phyloP scores from a whole-genome alignment of 2,113 vertebrate genomes.

The Rousettus leschenaultii region DNA sequence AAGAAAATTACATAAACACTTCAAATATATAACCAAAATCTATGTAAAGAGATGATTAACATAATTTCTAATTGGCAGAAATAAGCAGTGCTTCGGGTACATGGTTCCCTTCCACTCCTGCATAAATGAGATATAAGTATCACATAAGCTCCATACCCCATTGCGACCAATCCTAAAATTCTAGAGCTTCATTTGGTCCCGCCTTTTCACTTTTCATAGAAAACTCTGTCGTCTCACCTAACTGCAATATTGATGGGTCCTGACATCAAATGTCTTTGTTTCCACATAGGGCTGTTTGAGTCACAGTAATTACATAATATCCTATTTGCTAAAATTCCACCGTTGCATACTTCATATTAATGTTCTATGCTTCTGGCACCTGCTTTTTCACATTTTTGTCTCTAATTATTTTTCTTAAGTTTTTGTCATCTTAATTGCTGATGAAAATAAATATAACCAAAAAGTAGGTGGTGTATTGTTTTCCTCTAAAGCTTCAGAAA shows the following conservation, averaged over 20 bases:
- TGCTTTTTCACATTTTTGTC: neutral
- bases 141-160: neutral
- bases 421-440: neutral
- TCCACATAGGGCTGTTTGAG: neutral
- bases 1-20: neutral
- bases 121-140: neutral
- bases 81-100: neutral
- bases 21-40: neutral
- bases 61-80: neutral
- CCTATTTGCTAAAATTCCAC: neutral
- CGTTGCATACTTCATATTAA: neutral
- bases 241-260: neutral
- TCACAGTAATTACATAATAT: neutral
- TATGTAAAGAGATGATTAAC: neutral
- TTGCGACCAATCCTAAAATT: neutral
- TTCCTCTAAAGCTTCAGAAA: neutral
- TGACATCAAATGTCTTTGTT: neutral
- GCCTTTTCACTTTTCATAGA: neutral
- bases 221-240: neutral
- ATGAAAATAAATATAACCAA: neutral
- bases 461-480: neutral
- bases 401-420: neutral
- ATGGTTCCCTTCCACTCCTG: neutral
- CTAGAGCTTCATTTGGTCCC: neutral
- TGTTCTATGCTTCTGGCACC: neutral